These are phyloP conservation scores for Labeo calbasu DNA, from an alignment of 2,797 vertebrate genomes.

Conservation along the genomic window DNA sequence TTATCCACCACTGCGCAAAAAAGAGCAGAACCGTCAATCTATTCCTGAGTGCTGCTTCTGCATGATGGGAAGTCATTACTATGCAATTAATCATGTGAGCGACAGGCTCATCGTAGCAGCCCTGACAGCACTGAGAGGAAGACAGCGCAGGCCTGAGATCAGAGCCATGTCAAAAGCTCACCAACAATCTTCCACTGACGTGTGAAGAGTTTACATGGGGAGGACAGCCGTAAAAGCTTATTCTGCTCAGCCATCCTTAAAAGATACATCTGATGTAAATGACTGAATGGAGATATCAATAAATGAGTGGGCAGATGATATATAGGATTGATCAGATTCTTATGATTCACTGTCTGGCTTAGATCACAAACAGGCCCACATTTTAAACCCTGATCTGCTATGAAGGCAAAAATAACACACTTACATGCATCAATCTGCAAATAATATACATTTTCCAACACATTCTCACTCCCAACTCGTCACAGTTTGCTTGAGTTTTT, in stretches of 20 bases:
- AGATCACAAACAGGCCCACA: background rate
- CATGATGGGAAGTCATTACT: slow-evolving; percentile 47
- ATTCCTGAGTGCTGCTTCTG: slow-evolving; percentile 25
- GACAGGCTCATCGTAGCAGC: slow-evolving; percentile 19
- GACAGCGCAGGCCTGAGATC: slow-evolving; percentile 17
- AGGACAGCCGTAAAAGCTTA: slow-evolving; percentile 20
- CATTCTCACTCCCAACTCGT: too few species aligned
- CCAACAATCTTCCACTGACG: slow-evolving; percentile 17
- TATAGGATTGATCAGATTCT: background rate
- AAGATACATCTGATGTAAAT: slow-evolving; percentile 27
- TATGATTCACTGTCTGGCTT: slow-evolving; percentile 1
- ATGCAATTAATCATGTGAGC: slow-evolving; percentile 42
- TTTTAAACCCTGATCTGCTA: background rate
- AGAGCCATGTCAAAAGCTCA: slow-evolving; percentile 25
- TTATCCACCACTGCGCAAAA: slow-evolving; percentile 34
- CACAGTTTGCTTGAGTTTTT: too few species aligned
- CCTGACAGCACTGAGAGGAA: slow-evolving; percentile 10
- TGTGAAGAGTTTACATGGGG: slow-evolving; percentile 21
- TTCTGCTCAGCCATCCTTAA: background rate
- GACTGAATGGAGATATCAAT: slow-evolving; percentile 3
- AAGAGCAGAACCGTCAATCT: slow-evolving; percentile 24
- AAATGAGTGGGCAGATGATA: background rate
- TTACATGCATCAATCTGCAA: background rate
- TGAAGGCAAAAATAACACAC: background rate
- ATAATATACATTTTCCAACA: too few species aligned